phyloP scores from a whole-genome alignment of 2,888 invertebrate species.

The Conus canariensis region DNA sequence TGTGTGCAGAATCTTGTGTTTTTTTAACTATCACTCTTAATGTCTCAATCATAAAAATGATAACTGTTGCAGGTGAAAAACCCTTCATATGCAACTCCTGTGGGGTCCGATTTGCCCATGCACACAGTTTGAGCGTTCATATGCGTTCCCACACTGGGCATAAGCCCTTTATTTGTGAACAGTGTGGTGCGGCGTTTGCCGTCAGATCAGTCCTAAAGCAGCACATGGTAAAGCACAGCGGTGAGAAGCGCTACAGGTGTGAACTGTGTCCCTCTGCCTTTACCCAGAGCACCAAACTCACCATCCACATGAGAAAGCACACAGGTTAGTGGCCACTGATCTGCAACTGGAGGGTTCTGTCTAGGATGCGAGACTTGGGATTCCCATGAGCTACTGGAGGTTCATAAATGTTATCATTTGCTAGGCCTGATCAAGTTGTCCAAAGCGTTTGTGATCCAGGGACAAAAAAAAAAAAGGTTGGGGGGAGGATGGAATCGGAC shows the following conservation, averaged over 20 bases:
- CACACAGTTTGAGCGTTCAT: conserved; percentile 38
- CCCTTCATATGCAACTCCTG: conserved; percentile 31
- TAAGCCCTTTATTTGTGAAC: conserved; percentile 42
- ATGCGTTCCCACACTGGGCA: conserved; percentile 48
- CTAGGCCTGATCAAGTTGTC: no score
- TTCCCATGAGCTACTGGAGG: no score
- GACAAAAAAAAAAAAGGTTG: no score
- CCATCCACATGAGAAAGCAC: conserved; percentile 40
- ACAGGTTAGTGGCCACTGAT: not conserved
- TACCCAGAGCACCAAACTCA: conserved; percentile 44
- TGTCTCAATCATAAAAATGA: conserved; percentile 4
- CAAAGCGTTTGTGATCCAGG: no score
- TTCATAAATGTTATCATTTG: no score
- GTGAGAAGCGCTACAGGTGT: conserved; percentile 48
- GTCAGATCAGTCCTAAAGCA: conserved; percentile 43
- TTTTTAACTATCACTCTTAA: not conserved
- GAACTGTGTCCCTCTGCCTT: conserved; percentile 44
- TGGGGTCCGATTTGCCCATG: conserved; percentile 19
- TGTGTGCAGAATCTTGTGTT: not conserved
- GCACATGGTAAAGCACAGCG: conserved; percentile 44
- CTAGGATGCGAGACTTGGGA: no score
- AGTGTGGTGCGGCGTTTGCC: conserved; percentile 42
- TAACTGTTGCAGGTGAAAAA: not conserved
- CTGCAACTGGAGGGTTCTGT: no score
- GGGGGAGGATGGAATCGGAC: no score